These are phyloP conservation scores for Pelecanus crispus DNA, from an alignment of 2,113 vertebrate species.

Conservation along the genomic window DNA sequence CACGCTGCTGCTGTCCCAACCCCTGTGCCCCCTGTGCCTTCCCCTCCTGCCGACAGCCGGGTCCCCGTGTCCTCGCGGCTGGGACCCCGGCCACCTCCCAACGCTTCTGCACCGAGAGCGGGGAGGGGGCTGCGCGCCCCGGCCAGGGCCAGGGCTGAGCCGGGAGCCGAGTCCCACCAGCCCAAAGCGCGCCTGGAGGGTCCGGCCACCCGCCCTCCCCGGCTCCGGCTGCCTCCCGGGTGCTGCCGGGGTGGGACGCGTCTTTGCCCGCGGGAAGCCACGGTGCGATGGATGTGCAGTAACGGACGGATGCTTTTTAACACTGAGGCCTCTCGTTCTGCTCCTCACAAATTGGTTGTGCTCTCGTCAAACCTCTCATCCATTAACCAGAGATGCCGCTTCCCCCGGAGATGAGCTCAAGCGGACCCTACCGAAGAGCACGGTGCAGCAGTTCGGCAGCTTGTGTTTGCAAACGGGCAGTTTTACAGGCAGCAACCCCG, in stretches of 20 bases:
- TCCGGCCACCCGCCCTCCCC: neutral
- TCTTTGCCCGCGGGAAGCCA: no score
- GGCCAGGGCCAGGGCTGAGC: neutral
- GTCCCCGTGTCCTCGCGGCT: neutral
- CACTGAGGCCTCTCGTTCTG: neutral
- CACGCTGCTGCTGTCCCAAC: neutral
- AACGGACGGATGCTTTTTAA: neutral
- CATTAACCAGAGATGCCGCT: neutral
- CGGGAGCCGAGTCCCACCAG: neutral
- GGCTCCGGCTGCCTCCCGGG: neutral
- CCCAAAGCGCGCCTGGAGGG: neutral
- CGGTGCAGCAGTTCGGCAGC: neutral
- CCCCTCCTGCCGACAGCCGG: neutral
- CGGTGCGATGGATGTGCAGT: fast-evolving
- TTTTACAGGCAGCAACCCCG: no score
- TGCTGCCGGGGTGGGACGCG: neutral
- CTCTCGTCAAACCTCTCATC: neutral
- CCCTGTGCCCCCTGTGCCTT: neutral
- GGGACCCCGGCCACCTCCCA: neutral
- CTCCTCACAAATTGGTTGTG: neutral
- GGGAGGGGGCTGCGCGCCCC: neutral
- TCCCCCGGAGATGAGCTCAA: neutral
- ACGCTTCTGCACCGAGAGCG: neutral
- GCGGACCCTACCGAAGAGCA: no score
- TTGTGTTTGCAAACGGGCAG: neutral